Percentiles rank a stretch among this genome's conserved stretches.
Conservation (phyloP, 2,113 vertebrate species). For the Agelaius tricolor region DNA sequence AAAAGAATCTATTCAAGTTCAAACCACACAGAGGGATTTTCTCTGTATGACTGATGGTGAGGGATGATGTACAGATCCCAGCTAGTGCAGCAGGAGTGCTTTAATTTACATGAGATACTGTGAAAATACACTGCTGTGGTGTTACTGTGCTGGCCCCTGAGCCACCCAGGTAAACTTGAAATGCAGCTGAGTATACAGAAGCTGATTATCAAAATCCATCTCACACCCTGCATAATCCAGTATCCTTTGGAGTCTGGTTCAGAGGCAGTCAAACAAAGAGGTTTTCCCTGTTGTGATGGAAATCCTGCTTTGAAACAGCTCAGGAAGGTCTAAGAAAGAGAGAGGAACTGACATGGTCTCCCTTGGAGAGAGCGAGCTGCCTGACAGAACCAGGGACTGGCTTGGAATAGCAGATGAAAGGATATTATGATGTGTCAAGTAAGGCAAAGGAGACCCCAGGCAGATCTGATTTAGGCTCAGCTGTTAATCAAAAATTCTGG, state of each 20-base stretch:
- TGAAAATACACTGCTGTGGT: background rate
- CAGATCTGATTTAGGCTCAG: constrained; percentile 43
- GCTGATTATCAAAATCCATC: background rate
- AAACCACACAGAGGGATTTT: background rate
- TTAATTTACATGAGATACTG: background rate
- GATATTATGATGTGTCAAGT: constrained; percentile 21
- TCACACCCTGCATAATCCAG: background rate
- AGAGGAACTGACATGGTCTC: background rate
- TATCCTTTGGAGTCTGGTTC: background rate
- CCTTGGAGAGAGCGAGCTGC: background rate
- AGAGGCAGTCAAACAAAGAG: background rate
- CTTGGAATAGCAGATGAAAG: constrained; percentile 10
- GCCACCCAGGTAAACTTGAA: background rate
- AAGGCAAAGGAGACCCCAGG: constrained; percentile 45
- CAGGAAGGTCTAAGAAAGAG: background rate
- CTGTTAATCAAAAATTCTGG: constrained; percentile 57
- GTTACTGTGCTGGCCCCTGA: background rate
- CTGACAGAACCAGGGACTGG: background rate
- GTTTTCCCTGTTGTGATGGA: background rate
- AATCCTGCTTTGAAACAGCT: background rate
- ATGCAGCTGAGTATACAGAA: background rate
- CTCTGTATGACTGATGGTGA: background rate
- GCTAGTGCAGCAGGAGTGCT: background rate
- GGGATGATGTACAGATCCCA: background rate
- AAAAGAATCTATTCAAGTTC: background rate